Evolutionary conservation across 2,797 vertebrate genomes (phyloP).

Genomic region (Orientallactaga sibirica): DNA sequence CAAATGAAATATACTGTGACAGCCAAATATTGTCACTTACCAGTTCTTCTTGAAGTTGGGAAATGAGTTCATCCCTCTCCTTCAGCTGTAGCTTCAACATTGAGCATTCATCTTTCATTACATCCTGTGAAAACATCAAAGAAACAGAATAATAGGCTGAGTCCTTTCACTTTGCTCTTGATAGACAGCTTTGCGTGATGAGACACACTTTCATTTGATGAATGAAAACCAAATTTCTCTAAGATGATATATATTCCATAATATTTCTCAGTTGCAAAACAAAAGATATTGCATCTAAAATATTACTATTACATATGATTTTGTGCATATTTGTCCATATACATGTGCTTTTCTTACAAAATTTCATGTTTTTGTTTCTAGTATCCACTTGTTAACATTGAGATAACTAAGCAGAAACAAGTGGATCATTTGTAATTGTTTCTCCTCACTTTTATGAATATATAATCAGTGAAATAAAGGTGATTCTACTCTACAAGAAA

Average conservation of each 20-base stretch:
- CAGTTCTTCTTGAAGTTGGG: constrained; percentile 95
- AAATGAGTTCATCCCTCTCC: constrained; percentile 96
- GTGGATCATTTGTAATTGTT: neutral
- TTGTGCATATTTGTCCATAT: neutral
- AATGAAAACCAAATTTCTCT: constrained; percentile 85
- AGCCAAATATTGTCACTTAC: constrained; percentile 88
- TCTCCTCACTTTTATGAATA: neutral
- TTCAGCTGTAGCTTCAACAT: constrained; percentile 94
- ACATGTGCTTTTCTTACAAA: neutral
- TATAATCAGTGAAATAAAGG: neutral
- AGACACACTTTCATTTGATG: constrained; percentile 85
- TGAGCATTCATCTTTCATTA: constrained; percentile 94
- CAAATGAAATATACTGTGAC: constrained; percentile 13
- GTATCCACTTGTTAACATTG: neutral
- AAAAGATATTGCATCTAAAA: constrained; percentile 81
- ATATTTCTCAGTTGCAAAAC: constrained; percentile 79
- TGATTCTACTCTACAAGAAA: constrained; percentile 1
- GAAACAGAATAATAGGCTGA: constrained; percentile 83
- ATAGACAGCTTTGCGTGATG: constrained; percentile 82
- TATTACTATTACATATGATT: neutral
- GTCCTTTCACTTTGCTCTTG: constrained; percentile 80
- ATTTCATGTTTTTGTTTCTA: neutral
- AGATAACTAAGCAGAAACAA: neutral
- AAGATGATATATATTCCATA: constrained; percentile 81
- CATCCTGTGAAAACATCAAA: constrained; percentile 92